Conservation (phyloP, 92 coral and sea anemone genomes). For the Heliopora coerulea region DNA sequence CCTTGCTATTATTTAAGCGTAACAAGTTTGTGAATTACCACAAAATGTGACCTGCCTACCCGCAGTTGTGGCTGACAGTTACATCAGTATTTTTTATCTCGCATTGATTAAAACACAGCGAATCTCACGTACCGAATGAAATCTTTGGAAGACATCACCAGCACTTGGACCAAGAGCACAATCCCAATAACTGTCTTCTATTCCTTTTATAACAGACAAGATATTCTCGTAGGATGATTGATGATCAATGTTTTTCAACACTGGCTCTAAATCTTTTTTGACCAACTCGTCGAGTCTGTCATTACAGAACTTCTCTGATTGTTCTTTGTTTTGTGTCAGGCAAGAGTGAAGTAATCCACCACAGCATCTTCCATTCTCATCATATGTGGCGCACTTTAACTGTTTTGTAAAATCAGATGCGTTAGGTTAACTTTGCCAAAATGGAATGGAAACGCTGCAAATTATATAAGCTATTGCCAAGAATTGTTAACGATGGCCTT, state of each 20-base stretch:
- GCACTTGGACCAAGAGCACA: conserved; percentile 32
- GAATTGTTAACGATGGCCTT: too few species aligned
- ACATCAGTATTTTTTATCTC: too few species aligned
- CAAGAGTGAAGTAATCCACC: conserved; percentile 9
- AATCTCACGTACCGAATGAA: conserved; percentile 17
- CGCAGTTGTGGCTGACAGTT: too few species aligned
- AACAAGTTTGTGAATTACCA: too few species aligned
- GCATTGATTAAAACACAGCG: too few species aligned
- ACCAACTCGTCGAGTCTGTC: neutral
- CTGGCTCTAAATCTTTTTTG: conserved; percentile 10
- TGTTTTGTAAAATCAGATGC: too few species aligned
- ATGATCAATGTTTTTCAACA: conserved; percentile 21
- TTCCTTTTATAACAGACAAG: conserved; percentile 19
- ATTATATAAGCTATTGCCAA: too few species aligned
- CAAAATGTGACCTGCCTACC: too few species aligned
- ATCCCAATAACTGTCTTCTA: conserved; percentile 35
- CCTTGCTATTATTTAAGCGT: too few species aligned
- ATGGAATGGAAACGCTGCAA: too few species aligned
- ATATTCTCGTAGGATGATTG: conserved; percentile 21
- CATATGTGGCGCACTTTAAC: conserved; percentile 15
- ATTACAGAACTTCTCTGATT: conserved; percentile 12
- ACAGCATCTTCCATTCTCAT: conserved; percentile 26
- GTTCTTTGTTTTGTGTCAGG: conserved; percentile 18
- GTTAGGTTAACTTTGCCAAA: too few species aligned
- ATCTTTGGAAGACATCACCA: conserved; percentile 16